Evolutionary conservation across 2,113 vertebrate genomes (phyloP), one percentile per base, ranked within the genome.

Genomic region (Anguilla rostrata): DNA sequence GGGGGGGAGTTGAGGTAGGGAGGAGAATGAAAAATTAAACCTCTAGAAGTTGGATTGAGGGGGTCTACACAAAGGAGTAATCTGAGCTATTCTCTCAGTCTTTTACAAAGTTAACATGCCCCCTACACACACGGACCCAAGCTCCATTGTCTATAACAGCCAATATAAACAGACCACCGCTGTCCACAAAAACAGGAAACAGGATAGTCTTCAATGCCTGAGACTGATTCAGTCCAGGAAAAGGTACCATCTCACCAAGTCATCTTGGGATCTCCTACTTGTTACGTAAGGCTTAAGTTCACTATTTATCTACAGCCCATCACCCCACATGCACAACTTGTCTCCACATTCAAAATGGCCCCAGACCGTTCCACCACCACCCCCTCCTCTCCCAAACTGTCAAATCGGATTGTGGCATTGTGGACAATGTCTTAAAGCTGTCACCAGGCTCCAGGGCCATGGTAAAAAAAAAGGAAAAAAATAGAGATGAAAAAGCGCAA

Each of bases 381-480:
- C 22, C 41, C 60, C 66, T 39, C 39, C 20, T 39, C 5, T 46
- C 63, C 40, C 22, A 41, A 82, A 91, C 0, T 6, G 89, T 84
- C 16, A 85, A 15, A 87, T 85, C 75, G 85, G 90, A 85, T 84
- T 56, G 78, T 6, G 14, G 75, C 18, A 0, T 8, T 63, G 43
- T 89, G 16, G 83, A 86, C 40, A 43, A 20, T 0, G 22, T 88
- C 87, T 39, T 71, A 14, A 18, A 1, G 49, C 43, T 86, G 86
- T 79, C 89, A 56, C 60, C 46, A 88, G 56, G 91, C 86, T 82
- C 43, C 63, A 56, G 83, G 91, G 90, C 85, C 1, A 1, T 86
- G 83, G 57, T 29, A 87, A 86, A 81, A 11, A 11, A 81, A 8
- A 66, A 26, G 26, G 49, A 53, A 14, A 53, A 9, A 14, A 53